A percentile compares a stretch with the other conserved stretches of the same genome.
These are phyloP conservation scores for Alectura lathami DNA, from an alignment of 2,113 vertebrate genomes.

Conservation along the genomic window DNA sequence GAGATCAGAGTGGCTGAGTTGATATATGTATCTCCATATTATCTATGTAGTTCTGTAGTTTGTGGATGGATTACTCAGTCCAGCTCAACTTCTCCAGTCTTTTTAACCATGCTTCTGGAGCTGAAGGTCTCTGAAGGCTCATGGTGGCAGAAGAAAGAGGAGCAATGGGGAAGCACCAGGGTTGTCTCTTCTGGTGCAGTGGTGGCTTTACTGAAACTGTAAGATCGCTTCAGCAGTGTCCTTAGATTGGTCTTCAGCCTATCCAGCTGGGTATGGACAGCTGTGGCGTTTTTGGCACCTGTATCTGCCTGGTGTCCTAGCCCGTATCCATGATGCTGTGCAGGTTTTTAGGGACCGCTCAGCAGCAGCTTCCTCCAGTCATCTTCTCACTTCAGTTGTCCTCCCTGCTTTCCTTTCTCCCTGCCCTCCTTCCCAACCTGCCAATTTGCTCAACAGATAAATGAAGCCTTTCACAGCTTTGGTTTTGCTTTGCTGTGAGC, in stretches of 20 bases:
- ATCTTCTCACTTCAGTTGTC: background rate
- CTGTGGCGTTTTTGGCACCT: rapidly evolving
- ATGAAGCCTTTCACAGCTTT: background rate
- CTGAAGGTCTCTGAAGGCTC: background rate
- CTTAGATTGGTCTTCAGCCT: rapidly evolving
- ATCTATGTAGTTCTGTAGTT: background rate
- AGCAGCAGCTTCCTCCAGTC: background rate
- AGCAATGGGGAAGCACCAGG: no score
- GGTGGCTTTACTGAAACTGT: background rate
- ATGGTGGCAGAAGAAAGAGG: background rate
- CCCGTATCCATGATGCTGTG: background rate
- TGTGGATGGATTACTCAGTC: background rate
- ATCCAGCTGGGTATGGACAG: rapidly evolving
- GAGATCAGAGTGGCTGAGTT: background rate
- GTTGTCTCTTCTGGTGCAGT: background rate
- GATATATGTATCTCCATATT: background rate
- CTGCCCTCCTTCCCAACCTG: background rate
- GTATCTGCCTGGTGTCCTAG: background rate
- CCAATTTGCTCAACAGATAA: background rate
- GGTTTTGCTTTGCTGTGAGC: background rate
- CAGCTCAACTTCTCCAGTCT: background rate
- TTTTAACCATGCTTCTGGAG: background rate
- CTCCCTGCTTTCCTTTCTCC: background rate
- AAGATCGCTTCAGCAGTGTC: background rate
- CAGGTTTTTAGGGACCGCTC: background rate